phyloP scores from a whole-genome alignment of 2,797 vertebrate genomes.

The Pipistrellus pipistrellus region DNA sequence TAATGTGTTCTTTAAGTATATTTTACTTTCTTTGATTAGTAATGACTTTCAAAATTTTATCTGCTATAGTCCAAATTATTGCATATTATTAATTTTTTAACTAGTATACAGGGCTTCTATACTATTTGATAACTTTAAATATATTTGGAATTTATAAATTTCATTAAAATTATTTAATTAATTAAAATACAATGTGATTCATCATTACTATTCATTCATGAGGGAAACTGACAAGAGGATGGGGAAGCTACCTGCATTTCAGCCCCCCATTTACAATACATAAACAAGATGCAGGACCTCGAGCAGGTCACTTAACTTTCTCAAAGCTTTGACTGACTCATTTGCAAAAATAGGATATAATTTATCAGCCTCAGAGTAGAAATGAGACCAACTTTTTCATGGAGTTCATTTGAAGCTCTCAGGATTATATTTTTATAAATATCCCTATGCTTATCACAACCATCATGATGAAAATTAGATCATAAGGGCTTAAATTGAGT shows the following conservation, averaged over 20 bases:
- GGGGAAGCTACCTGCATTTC: background rate
- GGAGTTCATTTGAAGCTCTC: background rate
- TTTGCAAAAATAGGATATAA: background rate
- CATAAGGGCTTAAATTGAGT: background rate
- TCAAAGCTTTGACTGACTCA: background rate
- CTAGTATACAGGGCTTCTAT: background rate
- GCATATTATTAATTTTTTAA: conserved; percentile 8
- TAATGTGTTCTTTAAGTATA: conserved; percentile 8
- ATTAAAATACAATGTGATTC: background rate
- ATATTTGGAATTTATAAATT: conserved; percentile 39
- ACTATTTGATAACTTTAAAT: background rate
- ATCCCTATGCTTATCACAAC: background rate
- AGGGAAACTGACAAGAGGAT: background rate
- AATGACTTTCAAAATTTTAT: background rate
- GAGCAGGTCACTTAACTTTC: background rate
- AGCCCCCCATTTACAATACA: background rate
- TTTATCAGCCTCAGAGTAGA: background rate
- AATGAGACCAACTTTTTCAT: background rate
- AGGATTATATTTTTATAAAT: background rate
- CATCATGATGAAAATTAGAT: conserved; percentile 39
- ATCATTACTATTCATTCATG: background rate
- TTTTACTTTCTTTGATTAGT: background rate
- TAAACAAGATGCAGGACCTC: background rate
- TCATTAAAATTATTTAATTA: background rate
- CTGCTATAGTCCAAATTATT: background rate